Conservation (phyloP, 2,888 invertebrate genomes). For the Trissonchulus latispiculum region DNA sequence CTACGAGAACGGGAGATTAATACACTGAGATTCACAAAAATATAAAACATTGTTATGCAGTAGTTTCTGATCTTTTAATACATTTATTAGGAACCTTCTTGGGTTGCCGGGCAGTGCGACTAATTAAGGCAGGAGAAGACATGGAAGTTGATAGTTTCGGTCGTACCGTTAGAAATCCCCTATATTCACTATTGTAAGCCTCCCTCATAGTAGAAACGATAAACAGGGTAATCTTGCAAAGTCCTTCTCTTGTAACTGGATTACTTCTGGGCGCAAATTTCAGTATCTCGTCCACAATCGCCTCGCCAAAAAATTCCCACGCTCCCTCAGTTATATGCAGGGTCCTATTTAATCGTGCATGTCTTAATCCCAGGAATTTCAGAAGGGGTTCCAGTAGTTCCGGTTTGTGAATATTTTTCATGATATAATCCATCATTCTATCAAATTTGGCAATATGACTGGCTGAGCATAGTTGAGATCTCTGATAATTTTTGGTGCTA, state of each 20-base stretch:
- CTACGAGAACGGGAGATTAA: no score
- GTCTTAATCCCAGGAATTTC: neutral
- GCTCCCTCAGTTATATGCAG: neutral
- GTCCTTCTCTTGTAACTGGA: neutral
- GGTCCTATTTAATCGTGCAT: constrained; percentile 27
- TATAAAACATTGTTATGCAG: no score
- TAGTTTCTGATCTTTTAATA: no score
- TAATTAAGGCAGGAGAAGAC: no score
- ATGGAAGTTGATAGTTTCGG: neutral
- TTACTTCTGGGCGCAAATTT: constrained; percentile 16
- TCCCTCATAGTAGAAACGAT: neutral
- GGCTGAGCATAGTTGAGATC: neutral
- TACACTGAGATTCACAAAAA: no score
- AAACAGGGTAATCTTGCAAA: neutral
- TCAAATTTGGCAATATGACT: neutral
- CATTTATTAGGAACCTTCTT: no score
- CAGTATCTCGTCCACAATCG: neutral
- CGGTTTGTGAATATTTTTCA: neutral
- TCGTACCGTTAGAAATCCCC: neutral
- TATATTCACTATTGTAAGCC: neutral
- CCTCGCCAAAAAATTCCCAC: neutral
- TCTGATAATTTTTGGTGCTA: neutral
- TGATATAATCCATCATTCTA: neutral
- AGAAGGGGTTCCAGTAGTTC: neutral
- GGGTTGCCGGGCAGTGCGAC: no score